phyloP scores from a whole-genome alignment of 2,113 vertebrate species.

The Hyla sarda region DNA sequence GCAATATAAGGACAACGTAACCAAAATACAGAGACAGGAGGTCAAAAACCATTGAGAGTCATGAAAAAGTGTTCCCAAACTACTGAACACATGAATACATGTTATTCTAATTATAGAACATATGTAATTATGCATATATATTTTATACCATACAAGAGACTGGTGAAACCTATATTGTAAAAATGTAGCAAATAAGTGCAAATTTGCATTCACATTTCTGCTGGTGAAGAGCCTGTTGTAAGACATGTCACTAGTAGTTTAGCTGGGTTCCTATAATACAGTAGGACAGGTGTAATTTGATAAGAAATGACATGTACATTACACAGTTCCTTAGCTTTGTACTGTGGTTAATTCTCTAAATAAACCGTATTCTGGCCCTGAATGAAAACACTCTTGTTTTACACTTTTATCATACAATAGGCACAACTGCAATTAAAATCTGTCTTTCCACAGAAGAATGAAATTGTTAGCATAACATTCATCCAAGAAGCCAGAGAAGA shows the following conservation, averaged over 20 bases:
- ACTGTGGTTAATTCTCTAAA: too few species aligned
- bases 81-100: not conserved
- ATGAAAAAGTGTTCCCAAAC: not conserved
- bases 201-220: too few species aligned
- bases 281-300: not conserved
- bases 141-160: too few species aligned
- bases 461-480: not conserved
- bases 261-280: not conserved
- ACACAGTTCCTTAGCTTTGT: too few species aligned
- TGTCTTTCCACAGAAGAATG: not conserved
- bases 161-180: too few species aligned
- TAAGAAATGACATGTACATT: too few species aligned
- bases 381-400: not conserved
- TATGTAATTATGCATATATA: too few species aligned
- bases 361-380: too few species aligned
- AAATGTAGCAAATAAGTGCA: too few species aligned
- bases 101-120: too few species aligned
- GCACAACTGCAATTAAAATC: conserved; percentile 13
- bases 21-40: not conserved
- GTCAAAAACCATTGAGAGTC: not conserved
- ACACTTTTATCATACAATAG: not conserved
- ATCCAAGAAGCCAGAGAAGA: conserved; percentile 64
- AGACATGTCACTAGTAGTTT: too few species aligned
- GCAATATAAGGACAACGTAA: not conserved
- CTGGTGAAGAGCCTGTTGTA: too few species aligned